phyloP scores from a whole-genome alignment of 2,113 vertebrate genomes.

The Potamarius usumacintae region DNA sequence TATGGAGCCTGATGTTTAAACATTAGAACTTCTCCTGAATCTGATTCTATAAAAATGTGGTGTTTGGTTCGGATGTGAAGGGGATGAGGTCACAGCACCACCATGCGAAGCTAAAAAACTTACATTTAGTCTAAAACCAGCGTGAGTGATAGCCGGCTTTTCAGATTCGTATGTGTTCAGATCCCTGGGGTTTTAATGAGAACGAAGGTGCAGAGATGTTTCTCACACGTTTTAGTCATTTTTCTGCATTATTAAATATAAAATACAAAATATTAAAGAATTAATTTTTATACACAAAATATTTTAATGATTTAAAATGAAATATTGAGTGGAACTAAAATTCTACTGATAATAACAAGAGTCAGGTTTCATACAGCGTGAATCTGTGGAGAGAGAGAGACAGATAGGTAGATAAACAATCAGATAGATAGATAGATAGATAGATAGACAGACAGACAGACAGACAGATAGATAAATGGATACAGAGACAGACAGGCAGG shows the following conservation, averaged over 20 bases:
- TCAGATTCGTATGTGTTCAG: background rate
- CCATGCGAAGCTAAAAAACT: background rate
- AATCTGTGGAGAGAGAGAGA: background rate
- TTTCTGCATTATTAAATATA: background rate
- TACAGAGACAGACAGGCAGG: background rate
- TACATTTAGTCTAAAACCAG: background rate
- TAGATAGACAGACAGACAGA: no score
- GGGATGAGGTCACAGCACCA: background rate
- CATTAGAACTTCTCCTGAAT: background rate
- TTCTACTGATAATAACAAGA: background rate
- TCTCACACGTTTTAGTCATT: background rate
- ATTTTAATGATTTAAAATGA: background rate
- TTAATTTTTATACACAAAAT: background rate
- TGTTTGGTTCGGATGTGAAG: background rate
- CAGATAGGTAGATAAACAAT: background rate
- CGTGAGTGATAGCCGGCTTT: no score
- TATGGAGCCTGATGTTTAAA: no score
- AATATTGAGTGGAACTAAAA: background rate
- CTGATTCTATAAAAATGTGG: background rate
- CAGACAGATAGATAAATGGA: no score
- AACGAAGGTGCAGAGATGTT: background rate
- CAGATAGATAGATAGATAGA: background rate
- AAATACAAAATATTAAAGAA: background rate
- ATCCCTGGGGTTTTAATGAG: background rate
- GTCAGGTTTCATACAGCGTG: background rate